These are phyloP conservation scores for Turritopsis rubra DNA, from an alignment of 30 jellyfish, hydroid and myxozoan species.

Conservation along the genomic window DNA sequence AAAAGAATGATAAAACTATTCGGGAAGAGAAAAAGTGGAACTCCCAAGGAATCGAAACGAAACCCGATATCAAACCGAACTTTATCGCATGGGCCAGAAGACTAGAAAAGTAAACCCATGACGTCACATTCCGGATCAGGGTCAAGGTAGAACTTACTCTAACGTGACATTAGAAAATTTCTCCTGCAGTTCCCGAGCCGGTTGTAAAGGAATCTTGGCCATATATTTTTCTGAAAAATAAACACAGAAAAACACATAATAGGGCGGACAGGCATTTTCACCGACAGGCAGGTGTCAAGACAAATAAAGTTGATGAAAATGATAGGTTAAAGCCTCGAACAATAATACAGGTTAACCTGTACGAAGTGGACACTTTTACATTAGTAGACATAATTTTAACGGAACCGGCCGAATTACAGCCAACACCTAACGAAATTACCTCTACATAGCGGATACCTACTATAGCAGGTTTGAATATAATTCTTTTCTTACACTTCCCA, in stretches of 20 bases:
- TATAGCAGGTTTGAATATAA: neutral
- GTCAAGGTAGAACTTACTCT: conserved; percentile 34
- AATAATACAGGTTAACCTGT: too few relatives aligned
- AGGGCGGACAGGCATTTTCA: neutral
- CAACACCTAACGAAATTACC: too few relatives aligned
- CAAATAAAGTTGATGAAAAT: neutral
- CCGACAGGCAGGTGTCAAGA: neutral
- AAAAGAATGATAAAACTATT: neutral
- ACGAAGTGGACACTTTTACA: too few relatives aligned
- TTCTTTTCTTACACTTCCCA: neutral
- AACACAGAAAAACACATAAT: neutral
- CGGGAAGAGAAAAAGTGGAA: neutral
- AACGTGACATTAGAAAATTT: conserved; percentile 36
- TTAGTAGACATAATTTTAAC: too few relatives aligned
- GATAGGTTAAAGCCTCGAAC: too few relatives aligned
- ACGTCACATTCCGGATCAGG: neutral
- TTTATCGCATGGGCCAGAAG: too few relatives aligned
- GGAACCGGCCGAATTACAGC: too few relatives aligned
- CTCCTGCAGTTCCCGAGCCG: conserved; percentile 49
- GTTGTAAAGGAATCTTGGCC: conserved; percentile 49
- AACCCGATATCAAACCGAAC: neutral
- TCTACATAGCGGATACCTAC: too few relatives aligned
- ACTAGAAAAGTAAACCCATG: too few relatives aligned
- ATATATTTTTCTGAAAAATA: conserved; percentile 39
- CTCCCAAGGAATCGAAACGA: neutral